phyloP scores from a whole-genome alignment of 2,888 invertebrate genomes.

The Plusia festucae region DNA sequence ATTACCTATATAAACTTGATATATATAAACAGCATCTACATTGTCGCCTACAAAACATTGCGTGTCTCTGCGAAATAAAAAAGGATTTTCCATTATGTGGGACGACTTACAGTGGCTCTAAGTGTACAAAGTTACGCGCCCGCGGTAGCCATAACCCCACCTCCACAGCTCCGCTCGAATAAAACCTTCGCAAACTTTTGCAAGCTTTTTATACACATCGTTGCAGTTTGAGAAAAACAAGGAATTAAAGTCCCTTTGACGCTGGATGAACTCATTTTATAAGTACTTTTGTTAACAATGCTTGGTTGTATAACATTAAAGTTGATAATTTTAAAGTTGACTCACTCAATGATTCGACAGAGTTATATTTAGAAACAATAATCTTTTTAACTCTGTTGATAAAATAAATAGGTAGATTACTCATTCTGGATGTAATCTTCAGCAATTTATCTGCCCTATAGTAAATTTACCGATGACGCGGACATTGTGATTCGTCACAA shows the following conservation, averaged over 20 bases:
- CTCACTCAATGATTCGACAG: neutral
- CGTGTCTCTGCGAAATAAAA: constrained; percentile 71
- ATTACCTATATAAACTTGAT: constrained; percentile 56
- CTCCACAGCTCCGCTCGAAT: constrained; percentile 67
- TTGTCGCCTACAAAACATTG: constrained; percentile 65
- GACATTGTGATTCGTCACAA: constrained; percentile 32
- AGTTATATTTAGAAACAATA: neutral
- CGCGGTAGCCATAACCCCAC: constrained; percentile 70
- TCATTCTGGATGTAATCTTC: neutral
- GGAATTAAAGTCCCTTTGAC: constrained; percentile 65
- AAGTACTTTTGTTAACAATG: constrained; percentile 31
- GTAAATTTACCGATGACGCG: neutral
- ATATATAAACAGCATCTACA: constrained; percentile 46
- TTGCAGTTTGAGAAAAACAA: constrained; percentile 72
- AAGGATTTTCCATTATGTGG: constrained; percentile 77
- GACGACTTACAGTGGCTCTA: constrained; percentile 75
- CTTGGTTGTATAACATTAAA: constrained; percentile 18
- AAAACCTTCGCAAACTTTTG: constrained; percentile 73
- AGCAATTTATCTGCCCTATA: neutral
- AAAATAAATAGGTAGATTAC: neutral
- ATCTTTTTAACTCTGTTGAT: neutral
- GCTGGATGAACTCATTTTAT: constrained; percentile 58
- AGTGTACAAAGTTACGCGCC: constrained; percentile 76
- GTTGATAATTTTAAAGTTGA: constrained; percentile 12
- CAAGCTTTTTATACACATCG: constrained; percentile 73